Evolutionary conservation across 2,888 invertebrate species (phyloP), one percentile per base, ranked within the genome.

Genomic region (Gerris lacustris): DNA sequence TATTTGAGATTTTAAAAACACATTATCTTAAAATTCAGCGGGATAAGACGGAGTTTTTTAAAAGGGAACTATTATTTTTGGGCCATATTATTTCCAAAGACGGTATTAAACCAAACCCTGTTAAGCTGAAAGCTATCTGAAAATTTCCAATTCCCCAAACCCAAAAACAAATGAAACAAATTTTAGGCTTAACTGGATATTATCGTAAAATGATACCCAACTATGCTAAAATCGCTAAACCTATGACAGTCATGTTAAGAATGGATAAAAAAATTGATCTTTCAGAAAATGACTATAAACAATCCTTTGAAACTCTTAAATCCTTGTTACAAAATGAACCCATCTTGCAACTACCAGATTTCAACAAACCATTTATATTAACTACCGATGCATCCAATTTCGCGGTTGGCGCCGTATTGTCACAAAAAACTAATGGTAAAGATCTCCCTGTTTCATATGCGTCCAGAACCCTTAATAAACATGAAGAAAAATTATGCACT

Each of bases 391-490:
- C 69, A 6, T 63, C 63, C 6, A 69, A 69, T 43, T 62, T 63
- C 18, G 63, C 69, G 6, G 6, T 69, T 6, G 63, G 63, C 6
- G 69, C 63, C 5, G 62, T 69, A 6, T 62, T 69, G 43, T 43
- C 63, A 6, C 69, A 69, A 63, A 69, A 31, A 45, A 45, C 6
- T 7, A 67, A 67, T 67, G 44, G 67, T 31, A 67, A 67, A 70
- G 79, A 80, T 47, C 71, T 76, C n/a, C 79, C 79, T 6, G 75
- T 79, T 15, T 77, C 77, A 7, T 80, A 76, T 70, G 77, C 78
- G 7, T 76, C 76, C 15, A 69, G 78, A 47, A 77, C 77, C 6
- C 72, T 79, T 43, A 78, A 77, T 71, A 73, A 75, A 69, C 72
- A 76, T 6, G 78, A 79, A 75, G 71, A 68, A 55, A 77, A 76